phyloP scores from a whole-genome alignment of 2,797 vertebrate species.

The Centropyge bicolor region DNA sequence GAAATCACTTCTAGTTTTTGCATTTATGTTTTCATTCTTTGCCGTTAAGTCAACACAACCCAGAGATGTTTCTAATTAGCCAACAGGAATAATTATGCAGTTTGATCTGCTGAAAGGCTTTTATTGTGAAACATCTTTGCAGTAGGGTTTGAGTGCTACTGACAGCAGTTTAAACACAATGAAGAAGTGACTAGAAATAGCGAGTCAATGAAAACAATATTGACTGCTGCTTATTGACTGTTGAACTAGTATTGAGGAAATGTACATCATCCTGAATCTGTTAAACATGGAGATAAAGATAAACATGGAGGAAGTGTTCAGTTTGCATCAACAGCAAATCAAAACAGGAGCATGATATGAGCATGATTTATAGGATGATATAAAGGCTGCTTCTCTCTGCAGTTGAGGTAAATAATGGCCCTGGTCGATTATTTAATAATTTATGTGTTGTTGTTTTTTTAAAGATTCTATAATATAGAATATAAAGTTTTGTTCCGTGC shows the following conservation, averaged over 20 bases:
- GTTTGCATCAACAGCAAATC: not conserved
- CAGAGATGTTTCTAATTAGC: no score
- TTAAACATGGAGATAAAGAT: not conserved
- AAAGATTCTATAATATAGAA: not conserved
- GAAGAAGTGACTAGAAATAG: not conserved
- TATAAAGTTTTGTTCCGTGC: not conserved
- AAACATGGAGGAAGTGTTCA: not conserved
- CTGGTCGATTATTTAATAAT: not conserved
- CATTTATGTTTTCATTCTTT: no score
- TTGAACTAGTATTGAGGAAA: not conserved
- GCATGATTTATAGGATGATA: not conserved
- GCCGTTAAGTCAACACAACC: no score
- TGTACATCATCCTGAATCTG: not conserved
- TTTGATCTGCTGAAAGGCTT: not conserved
- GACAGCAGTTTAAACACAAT: not conserved
- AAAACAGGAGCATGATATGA: not conserved
- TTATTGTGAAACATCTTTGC: conserved; percentile 3
- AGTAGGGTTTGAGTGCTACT: not conserved
- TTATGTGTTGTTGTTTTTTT: not conserved
- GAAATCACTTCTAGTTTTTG: not conserved
- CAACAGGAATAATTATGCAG: no score
- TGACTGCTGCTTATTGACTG: not conserved
- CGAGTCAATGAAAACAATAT: not conserved
- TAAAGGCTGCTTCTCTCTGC: not conserved
- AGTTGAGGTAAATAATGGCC: not conserved